These are phyloP conservation scores for Petaurus breviceps DNA, from an alignment of 2,113 vertebrate genomes.

Conservation along the genomic window DNA sequence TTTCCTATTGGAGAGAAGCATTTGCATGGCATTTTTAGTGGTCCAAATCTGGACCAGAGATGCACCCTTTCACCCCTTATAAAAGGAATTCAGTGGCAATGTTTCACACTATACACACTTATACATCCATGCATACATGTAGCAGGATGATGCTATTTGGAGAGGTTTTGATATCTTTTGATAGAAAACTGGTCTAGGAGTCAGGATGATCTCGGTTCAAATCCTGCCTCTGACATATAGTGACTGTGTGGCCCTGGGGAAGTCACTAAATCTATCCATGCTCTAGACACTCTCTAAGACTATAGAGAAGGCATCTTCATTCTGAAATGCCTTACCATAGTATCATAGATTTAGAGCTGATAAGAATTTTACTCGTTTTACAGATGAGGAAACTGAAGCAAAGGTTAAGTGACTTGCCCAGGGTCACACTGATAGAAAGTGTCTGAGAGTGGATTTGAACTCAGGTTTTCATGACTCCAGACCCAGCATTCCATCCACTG, in stretches of 20 bases:
- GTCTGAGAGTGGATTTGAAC: not conserved
- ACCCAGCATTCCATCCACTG: not conserved
- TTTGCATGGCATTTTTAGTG: not conserved
- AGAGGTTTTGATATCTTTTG: not conserved
- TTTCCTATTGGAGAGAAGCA: slow-evolving; percentile 67
- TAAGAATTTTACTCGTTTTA: not conserved
- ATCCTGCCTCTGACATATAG: not conserved
- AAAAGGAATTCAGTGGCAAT: not conserved
- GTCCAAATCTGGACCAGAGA: slow-evolving; percentile 8
- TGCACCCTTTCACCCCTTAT: not conserved
- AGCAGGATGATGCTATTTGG: not conserved
- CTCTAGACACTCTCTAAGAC: not conserved
- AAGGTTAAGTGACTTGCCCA: not conserved
- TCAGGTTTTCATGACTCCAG: not conserved
- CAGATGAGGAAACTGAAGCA: not conserved
- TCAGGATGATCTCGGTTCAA: not conserved
- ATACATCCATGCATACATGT: not conserved
- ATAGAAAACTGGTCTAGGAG: not conserved
- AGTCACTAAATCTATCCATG: not conserved
- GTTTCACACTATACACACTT: slow-evolving; percentile 1
- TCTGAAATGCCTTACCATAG: not conserved
- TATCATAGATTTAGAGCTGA: not conserved
- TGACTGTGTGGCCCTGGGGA: not conserved
- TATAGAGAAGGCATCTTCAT: not conserved
- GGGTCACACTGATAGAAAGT: not conserved